Percentiles rank a stretch among this genome's conserved stretches.
Conservation (phyloP, 1,140 invertebrate genomes). For the Drosophila sproati region DNA sequence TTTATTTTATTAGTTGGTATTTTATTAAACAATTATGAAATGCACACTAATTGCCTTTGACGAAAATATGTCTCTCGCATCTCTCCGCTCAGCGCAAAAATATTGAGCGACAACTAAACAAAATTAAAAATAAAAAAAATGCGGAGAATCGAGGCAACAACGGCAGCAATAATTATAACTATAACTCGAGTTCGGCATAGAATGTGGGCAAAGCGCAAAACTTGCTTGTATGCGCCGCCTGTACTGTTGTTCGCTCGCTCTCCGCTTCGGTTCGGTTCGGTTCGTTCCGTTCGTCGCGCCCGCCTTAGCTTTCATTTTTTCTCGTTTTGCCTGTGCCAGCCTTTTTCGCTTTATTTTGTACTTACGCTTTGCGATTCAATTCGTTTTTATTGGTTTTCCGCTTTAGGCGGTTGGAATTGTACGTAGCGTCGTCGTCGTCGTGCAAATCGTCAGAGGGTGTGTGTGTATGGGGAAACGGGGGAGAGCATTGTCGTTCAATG, state of each 20-base stretch:
- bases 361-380: constrained; percentile 83
- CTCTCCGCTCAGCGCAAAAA: constrained; percentile 38
- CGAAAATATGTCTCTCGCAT: constrained; percentile 71
- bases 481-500: constrained; percentile 72
- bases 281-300: constrained; percentile 37
- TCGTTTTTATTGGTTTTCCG: constrained; percentile 83
- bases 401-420: constrained; percentile 77
- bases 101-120: constrained; percentile 72
- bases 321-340: constrained; percentile 54
- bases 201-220: constrained; percentile 78
- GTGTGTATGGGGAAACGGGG: constrained; percentile 31
- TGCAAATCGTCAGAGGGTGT: constrained; percentile 63
- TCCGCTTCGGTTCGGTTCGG: constrained; percentile 35
- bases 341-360: constrained; percentile 83
- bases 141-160: constrained; percentile 46
- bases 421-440: constrained; percentile 66
- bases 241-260: constrained; percentile 58
- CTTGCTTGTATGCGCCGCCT: constrained; percentile 81
- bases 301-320: constrained; percentile 77
- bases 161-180: constrained; percentile 81
- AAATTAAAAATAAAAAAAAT: constrained; percentile 79
- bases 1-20: constrained; percentile 41
- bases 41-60: constrained; percentile 84
- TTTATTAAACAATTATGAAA: constrained; percentile 84
- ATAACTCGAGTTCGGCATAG: constrained; percentile 80